Evolutionary conservation across 2,113 vertebrate genomes (phyloP), one percentile per base, ranked within the genome.

Genomic region (Donacobius atricapilla): DNA sequence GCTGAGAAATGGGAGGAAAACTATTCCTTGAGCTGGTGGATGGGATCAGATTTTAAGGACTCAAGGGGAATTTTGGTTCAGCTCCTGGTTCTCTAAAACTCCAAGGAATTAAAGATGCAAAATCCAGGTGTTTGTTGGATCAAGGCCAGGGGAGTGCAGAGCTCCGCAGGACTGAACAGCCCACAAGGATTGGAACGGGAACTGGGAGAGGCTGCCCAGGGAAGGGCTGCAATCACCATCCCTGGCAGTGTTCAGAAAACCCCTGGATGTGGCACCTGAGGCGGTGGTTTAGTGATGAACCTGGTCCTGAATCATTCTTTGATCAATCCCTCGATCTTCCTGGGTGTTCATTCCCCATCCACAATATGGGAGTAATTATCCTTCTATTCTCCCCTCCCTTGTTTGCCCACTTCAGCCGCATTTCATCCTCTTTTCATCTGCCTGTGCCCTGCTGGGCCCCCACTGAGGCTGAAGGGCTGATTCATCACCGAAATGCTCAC

Each of bases 221-320:
- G 47, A 53, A 70, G 13, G 25, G 57, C 5, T 72, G 76, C 44
- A 37, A 44, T 57, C 50, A 10, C 14, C 65, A 42, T 10, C 31
- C 30, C 31, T 20, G 58, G 48, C 13, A 48, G 28, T 5, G 50
- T 5, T 12, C 35, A 35, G 4, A 24, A 65, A 24, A 1, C 25
- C 28, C 10, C 57, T 22, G 76, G 57, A 40, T 71, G 75, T 5
- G 64, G 48, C 73, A 33, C 18, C 22, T 7, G 64, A 44, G 56
- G 63, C 27, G 0, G 2, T 27, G 84, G n/a, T 56, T 71, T 27
- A 18, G 40, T 9, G 60, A 66, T 11, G 13, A 58, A 25, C 25
- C 0, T 0, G 11, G 3, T 23, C 45, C 50, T 37, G 7, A 51
- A 39, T 0, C 25, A 71, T 18, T 12, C 57, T 40, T 3, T 13